phyloP scores from a whole-genome alignment of 2,113 vertebrate genomes.

The Corythaixoides concolor region DNA sequence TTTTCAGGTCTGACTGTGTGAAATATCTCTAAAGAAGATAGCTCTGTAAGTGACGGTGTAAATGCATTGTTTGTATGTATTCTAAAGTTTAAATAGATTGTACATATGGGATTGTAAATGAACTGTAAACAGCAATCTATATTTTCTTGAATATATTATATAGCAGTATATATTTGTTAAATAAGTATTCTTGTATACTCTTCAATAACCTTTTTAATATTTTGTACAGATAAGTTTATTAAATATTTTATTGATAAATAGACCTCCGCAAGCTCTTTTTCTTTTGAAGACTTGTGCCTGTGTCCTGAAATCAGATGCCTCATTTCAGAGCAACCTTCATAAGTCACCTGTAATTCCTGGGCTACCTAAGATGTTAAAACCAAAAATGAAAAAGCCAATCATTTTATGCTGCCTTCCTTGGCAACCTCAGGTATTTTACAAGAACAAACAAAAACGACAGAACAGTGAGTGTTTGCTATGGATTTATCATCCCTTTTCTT shows the following conservation, averaged over 20 bases:
- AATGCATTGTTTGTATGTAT: conserved; percentile 78
- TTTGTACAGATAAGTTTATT: conserved; percentile 85
- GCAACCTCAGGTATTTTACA: not conserved
- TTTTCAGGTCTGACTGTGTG: conserved; percentile 41
- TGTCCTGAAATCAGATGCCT: not conserved
- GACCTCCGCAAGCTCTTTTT: not conserved
- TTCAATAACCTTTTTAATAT: conserved; percentile 77
- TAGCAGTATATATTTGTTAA: conserved; percentile 85
- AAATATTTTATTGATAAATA: conserved; percentile 82
- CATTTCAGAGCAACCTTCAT: not conserved
- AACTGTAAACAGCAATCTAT: conserved; percentile 85
- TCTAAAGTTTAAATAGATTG: conserved; percentile 83
- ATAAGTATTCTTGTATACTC: conserved; percentile 78
- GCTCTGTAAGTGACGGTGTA: conserved; percentile 63
- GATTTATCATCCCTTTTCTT: not conserved
- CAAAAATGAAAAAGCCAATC: not conserved
- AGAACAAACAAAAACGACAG: not conserved
- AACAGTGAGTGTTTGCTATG: not conserved
- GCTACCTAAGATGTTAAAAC: not conserved
- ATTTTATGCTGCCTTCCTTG: not conserved
- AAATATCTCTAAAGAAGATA: conserved; percentile 56
- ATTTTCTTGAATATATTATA: conserved; percentile 83
- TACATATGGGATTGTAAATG: conserved; percentile 89
- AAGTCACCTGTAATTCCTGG: not conserved
- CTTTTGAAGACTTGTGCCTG: not conserved